Evolutionary conservation across 2,888 invertebrate genomes (phyloP).

Genomic region (Eristalis pertinax): DNA sequence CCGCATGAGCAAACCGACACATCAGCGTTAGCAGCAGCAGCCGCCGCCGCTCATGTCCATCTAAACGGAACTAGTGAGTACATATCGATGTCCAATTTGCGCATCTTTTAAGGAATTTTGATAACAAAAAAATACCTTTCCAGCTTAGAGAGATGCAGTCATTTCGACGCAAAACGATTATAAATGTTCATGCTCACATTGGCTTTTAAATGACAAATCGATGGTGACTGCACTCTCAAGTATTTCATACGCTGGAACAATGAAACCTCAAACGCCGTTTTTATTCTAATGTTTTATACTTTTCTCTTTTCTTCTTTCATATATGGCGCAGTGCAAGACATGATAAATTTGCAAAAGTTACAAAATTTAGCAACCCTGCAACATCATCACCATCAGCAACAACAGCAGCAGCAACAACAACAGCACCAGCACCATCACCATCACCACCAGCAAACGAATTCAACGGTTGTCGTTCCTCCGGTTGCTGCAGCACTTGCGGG

Average conservation of each 20-base stretch:
- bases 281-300: slow-evolving; percentile 7
- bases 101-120: not conserved
- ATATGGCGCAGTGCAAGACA: slow-evolving; percentile 80
- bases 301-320: slow-evolving; percentile 16
- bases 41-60: slow-evolving; percentile 83
- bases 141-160: not conserved
- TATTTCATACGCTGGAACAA: not conserved
- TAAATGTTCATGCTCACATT: not conserved
- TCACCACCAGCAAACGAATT: slow-evolving; percentile 82
- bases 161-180: not conserved
- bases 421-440: slow-evolving; percentile 74
- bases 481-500: slow-evolving; percentile 85
- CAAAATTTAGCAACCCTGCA: slow-evolving; percentile 90
- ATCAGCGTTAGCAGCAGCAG: slow-evolving; percentile 81
- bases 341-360: slow-evolving; percentile 85
- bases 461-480: slow-evolving; percentile 78
- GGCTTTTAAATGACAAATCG: not conserved
- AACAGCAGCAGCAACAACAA: slow-evolving; percentile 82
- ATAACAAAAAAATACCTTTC: not conserved
- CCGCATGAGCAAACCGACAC: slow-evolving; percentile 80
- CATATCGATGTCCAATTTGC: slow-evolving; percentile 80
- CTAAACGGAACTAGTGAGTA: slow-evolving; percentile 86
- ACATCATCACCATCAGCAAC: slow-evolving; percentile 83
- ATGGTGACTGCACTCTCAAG: not conserved
- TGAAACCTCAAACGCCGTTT: slow-evolving; percentile 40